Conservation (phyloP, 2,888 invertebrate genomes). For the Alviniconcha strummeri region DNA sequence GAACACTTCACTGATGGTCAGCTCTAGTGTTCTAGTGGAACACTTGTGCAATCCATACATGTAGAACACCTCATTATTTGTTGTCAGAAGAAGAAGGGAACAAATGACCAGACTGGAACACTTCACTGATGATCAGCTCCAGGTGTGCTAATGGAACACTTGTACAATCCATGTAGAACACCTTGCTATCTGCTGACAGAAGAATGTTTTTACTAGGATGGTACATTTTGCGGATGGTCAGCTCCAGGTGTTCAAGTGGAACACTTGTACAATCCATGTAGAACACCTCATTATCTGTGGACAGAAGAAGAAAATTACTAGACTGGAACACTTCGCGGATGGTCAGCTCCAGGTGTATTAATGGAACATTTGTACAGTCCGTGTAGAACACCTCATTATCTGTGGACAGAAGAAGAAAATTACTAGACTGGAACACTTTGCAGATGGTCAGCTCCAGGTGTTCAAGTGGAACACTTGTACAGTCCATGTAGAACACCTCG, state of each 20-base stretch:
- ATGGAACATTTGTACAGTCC: conserved; percentile 65
- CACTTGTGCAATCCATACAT: no score
- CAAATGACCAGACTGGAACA: conserved; percentile 63
- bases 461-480: no score
- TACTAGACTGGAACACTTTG: no score
- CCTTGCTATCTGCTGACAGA: conserved; percentile 67
- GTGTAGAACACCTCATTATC: conserved; percentile 71
- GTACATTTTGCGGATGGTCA: no score
- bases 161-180: conserved; percentile 70
- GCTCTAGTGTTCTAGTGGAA: no score
- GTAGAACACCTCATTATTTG: conserved; percentile 47
- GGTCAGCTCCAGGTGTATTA: conserved; percentile 69
- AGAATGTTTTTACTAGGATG: neutral
- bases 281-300: conserved; percentile 47
- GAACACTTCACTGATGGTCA: no score
- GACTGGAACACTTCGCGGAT: conserved; percentile 72
- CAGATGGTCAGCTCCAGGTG: no score
- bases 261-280: no score
- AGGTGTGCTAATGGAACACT: conserved; percentile 67
- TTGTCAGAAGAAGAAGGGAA: neutral
- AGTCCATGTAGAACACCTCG: no score
- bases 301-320: neutral
- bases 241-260: no score
- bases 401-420: conserved; percentile 42
- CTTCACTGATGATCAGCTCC: conserved; percentile 68